These are phyloP conservation scores for Brachypteracias leptosomus DNA, from an alignment of 2,113 vertebrate genomes.

Conservation along the genomic window DNA sequence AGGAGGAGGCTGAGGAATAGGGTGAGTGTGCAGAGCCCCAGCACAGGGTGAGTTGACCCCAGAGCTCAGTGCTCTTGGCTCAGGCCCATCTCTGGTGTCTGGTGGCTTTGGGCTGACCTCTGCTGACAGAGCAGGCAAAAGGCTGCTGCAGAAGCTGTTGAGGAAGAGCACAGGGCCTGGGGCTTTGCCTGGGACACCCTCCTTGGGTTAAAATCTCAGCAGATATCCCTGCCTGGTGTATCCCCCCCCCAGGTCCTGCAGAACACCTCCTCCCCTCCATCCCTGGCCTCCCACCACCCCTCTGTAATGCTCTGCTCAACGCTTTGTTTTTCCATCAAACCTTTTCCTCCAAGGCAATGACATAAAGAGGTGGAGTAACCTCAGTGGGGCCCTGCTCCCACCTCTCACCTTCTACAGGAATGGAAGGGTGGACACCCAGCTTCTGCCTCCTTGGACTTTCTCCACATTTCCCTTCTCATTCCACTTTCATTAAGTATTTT, in stretches of 20 bases:
- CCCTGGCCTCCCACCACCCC: background rate
- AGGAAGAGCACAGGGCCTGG: background rate
- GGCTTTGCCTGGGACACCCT: background rate
- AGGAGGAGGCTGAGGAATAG: background rate
- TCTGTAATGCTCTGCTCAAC: background rate
- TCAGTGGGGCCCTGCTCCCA: background rate
- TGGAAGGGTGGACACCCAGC: background rate
- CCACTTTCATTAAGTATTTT: background rate
- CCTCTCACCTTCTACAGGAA: background rate
- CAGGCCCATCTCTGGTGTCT: background rate
- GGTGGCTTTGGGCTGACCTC: constrained; percentile 40
- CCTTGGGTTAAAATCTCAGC: background rate
- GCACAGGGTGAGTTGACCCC: accelerated
- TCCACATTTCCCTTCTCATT: background rate
- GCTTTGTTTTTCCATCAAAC: background rate
- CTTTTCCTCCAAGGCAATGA: background rate
- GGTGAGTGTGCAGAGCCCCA: accelerated
- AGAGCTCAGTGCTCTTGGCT: background rate
- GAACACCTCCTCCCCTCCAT: accelerated
- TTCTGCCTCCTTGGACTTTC: background rate
- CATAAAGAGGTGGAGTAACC: background rate
- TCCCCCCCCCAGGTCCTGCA: background rate
- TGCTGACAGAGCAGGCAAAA: background rate
- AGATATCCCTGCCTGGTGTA: background rate
- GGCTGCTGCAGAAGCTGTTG: accelerated